Evolutionary conservation across 2,113 vertebrate species (phyloP), one percentile per base, ranked within the genome.

Genomic region (Chauna torquata): DNA sequence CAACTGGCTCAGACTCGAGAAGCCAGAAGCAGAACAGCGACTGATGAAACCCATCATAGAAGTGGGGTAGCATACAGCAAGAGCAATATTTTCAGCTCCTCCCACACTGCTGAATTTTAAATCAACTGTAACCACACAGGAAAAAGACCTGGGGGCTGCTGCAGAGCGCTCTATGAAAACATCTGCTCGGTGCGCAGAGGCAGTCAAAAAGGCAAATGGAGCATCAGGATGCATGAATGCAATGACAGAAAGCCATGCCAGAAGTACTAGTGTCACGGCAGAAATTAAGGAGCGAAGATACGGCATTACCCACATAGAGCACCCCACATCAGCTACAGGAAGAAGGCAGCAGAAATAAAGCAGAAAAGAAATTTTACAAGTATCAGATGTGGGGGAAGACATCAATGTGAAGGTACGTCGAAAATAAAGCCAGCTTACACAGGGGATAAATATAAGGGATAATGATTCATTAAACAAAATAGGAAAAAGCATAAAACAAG

Each of bases 141-240:
- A 88, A 92, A 93, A 97, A 95, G 97, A 96, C 95, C 97, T 32
- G 77, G 23, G 86, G 94, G 92, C 50, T 87, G 75, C 69, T 80
- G 88, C 18, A 88, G 86, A 88, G 27, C 72, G 74, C 75, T 83
- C 90, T 93, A 78, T 55, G 66, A 50, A 94, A 97, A 97, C 95
- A 96, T 96, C 95, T 97, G 97, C 91, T 96, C 75, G 47, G 75
- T 15, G 34, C 27, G 22, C 75, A 95, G 52, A 76, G 68, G 76
- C 93, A 87, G 81, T 61, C 72, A 40, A 16, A 92, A 70, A 92
- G 76, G 78, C 88, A 76, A 92, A 80, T 9, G 47, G 72, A 90
- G 23, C 3, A 8, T 3, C 7, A 34, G 79, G 82, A 86, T 78
- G 22, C 14, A 30, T 12, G 83, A 95, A 92, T 2, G 27, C 55